phyloP scores from a whole-genome alignment of 2,888 invertebrate genomes.

The Trypoxylon attenuatum region DNA sequence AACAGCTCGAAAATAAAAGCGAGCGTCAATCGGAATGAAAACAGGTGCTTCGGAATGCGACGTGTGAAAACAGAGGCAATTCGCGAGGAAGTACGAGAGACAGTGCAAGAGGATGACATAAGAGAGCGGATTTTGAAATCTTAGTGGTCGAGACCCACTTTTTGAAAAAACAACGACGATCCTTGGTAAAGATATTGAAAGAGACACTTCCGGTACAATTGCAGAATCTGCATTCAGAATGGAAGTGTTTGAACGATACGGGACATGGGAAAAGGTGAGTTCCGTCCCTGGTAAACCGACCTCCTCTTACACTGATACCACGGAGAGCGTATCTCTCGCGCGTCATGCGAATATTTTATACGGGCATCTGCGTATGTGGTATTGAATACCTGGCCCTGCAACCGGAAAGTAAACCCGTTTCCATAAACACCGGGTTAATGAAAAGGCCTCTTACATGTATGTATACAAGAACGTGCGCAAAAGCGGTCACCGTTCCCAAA shows the following conservation, averaged over 20 bases:
- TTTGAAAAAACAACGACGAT: too few species aligned
- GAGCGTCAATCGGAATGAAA: neutral
- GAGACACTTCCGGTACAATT: neutral
- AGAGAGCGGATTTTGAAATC: neutral
- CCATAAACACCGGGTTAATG: constrained; percentile 2
- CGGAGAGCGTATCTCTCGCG: constrained; percentile 20
- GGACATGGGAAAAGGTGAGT: neutral
- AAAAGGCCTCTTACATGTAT: neutral
- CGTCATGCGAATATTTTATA: constrained; percentile 34
- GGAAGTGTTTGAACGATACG: neutral
- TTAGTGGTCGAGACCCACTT: too few species aligned
- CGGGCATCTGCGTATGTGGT: constrained; percentile 1
- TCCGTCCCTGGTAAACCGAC: constrained; percentile 21
- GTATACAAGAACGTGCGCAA: too few species aligned
- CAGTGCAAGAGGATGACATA: neutral
- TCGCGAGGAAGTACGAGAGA: too few species aligned
- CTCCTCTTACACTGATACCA: constrained; percentile 30
- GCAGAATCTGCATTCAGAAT: neutral
- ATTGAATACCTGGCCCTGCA: neutral
- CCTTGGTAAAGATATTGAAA: neutral
- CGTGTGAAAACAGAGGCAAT: neutral
- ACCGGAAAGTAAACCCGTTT: constrained; percentile 6
- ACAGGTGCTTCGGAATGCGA: neutral
- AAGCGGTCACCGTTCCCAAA: neutral
- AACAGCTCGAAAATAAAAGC: neutral